Evolutionary conservation across 2,888 invertebrate species (phyloP).

Genomic region (Eupithecia insigniata): DNA sequence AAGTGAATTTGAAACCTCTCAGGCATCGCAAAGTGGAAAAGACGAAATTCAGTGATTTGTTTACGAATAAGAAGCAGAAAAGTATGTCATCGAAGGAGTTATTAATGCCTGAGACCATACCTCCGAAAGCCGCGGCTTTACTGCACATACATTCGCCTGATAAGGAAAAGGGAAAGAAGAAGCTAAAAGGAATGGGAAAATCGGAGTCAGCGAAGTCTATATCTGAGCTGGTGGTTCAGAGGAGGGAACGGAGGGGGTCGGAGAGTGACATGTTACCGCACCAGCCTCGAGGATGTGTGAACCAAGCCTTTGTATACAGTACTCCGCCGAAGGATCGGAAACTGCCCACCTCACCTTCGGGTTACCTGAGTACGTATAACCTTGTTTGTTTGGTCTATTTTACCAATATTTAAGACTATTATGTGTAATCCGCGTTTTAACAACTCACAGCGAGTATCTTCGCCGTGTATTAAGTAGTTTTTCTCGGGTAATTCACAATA

Average conservation of each 20-base stretch:
- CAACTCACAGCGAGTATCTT: neutral
- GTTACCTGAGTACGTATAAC: constrained; percentile 76
- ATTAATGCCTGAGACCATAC: constrained; percentile 79
- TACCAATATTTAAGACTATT: neutral
- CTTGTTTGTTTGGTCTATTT: neutral
- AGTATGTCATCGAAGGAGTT: constrained; percentile 76
- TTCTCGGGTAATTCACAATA: constrained; percentile 7
- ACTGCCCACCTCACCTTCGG: constrained; percentile 74
- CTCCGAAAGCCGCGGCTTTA: constrained; percentile 86
- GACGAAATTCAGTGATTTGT: constrained; percentile 77
- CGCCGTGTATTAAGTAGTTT: constrained; percentile 15
- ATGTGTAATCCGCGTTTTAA: neutral
- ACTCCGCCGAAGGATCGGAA: constrained; percentile 81
- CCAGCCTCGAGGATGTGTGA: constrained; percentile 71
- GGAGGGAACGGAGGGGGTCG: constrained; percentile 73
- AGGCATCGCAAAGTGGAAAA: constrained; percentile 73
- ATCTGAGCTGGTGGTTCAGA: constrained; percentile 60
- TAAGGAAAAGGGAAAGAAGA: constrained; percentile 70
- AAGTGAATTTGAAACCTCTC: constrained; percentile 73
- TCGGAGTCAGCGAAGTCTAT: constrained; percentile 74
- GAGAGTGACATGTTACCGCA: constrained; percentile 74
- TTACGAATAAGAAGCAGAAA: constrained; percentile 77
- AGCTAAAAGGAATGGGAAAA: constrained; percentile 71
- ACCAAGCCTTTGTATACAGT: constrained; percentile 80
- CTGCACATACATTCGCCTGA: constrained; percentile 83